Base-by-base conservation (phyloP, 2,113 vertebrate species). In the Cyanoramphus novaezelandiae region DNA sequence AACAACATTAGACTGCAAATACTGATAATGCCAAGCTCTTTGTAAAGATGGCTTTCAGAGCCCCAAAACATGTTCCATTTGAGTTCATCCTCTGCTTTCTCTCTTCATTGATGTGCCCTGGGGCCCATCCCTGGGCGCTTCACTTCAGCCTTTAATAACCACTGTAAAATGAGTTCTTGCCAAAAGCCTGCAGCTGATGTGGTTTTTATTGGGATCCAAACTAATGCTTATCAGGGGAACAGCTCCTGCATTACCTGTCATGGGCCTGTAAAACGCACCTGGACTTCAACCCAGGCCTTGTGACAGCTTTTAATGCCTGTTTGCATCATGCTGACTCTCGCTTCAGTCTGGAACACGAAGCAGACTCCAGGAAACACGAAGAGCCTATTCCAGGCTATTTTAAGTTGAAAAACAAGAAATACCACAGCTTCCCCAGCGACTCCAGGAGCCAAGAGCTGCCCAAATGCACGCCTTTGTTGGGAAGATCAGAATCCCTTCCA, bases 351-450 rank as follows among this genome's bases (percentile, higher is more conserved):
- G 70, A 81, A 68, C 68, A 76, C 0, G 0, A 57, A 77, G 84
- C 64, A 72, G 88, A 46, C 53, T 46, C 63, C 64, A 57, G 47
- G 80, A 93, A 86, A 82, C 60, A 82, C 0, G 1, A 59, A 15
- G 37, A 68, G 43, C 23, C 1, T 2, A 64, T 49, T 82, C 70
- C 91, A 88, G 60, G 88, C 76, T 95, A 82, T 88, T 78, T 91
- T 81, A 59, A 88, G 80, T 69, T 46, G 44, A 65, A 87, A 87
- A 84, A 75, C 78, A 93, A 93, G 87, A 91, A 71, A 93, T 88
- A 76, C 63, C 79, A 91, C 68, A 50, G 69, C 87, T 93, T 71
- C 41, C 76, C 52, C 57, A 21, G 76, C 0, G 4, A 10, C 18
- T 84, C 57, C 63, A 55, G 35, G 43, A 80, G 69, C 79, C 83